phyloP scores from a whole-genome alignment of 2,888 invertebrate genomes.

The Creontiades dilutus region DNA sequence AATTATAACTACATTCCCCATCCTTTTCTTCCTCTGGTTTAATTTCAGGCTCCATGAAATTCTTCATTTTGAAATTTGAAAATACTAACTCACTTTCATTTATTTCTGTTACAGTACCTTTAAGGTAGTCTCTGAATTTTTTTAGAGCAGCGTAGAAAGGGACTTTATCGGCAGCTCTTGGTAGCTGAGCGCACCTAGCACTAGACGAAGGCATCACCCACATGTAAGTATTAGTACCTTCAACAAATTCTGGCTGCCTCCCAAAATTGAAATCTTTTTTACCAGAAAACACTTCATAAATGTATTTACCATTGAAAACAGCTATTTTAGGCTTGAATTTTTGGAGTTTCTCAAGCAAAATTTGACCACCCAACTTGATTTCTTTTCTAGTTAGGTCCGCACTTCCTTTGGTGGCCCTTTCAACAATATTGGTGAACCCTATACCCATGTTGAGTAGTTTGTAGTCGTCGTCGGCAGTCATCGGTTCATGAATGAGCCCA shows the following conservation, averaged over 20 bases:
- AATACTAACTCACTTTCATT: conserved; percentile 94
- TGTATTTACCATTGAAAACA: conserved; percentile 98
- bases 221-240: conserved; percentile 97
- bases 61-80: conserved; percentile 75
- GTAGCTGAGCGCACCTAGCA: conserved; percentile 96
- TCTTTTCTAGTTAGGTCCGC: conserved; percentile 95
- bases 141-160: conserved; percentile 97
- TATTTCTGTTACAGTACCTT: conserved; percentile 90
- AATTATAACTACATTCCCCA: conserved; percentile 68
- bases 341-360: conserved; percentile 92
- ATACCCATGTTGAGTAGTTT: conserved; percentile 95
- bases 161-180: conserved; percentile 97
- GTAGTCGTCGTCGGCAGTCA: conserved; percentile 97
- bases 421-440: conserved; percentile 98
- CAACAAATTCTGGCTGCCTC: conserved; percentile 94
- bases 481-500: conserved; percentile 94
- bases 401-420: conserved; percentile 95
- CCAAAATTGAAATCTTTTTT: conserved; percentile 98
- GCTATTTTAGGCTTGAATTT: conserved; percentile 97
- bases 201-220: conserved; percentile 99
- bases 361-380: conserved; percentile 94
- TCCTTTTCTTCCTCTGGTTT: conserved; percentile 63
- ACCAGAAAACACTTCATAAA: conserved; percentile 97
- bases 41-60: conserved; percentile 70
- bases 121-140: conserved; percentile 95